A percentile compares a stretch with the other conserved stretches of the same genome.
phyloP scores from a whole-genome alignment of 2,797 vertebrate species.

The Taeniopygia guttata region DNA sequence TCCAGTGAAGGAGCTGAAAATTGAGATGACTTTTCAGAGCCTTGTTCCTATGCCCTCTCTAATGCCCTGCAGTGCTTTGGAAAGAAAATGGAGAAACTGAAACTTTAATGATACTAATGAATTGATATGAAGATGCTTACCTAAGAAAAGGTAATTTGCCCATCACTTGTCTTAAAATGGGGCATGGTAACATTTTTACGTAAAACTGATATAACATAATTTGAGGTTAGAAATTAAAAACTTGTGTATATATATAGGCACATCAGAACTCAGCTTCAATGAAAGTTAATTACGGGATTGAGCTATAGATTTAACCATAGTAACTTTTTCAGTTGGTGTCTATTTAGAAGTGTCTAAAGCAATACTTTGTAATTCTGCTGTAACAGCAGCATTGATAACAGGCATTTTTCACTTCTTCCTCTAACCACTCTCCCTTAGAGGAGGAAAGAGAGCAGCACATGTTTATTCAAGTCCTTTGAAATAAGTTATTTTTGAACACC shows the following conservation, averaged over 20 bases:
- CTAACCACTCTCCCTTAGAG: background rate
- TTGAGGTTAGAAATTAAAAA: background rate
- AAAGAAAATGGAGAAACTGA: background rate
- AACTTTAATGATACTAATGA: background rate
- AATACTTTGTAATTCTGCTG: background rate
- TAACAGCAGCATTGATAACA: background rate
- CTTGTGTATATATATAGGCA: background rate
- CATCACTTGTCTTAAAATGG: background rate
- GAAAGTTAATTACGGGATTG: background rate
- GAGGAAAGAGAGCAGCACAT: background rate
- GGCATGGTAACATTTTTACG: background rate
- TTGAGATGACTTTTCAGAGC: background rate
- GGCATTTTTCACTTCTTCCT: background rate
- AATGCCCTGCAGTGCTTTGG: background rate
- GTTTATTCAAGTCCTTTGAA: constrained; percentile 10
- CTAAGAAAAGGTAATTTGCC: background rate
- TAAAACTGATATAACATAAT: background rate
- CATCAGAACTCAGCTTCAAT: background rate
- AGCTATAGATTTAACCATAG: background rate
- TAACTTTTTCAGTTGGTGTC: background rate
- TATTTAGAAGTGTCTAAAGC: background rate
- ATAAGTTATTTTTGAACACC: background rate
- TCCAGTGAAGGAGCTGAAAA: background rate
- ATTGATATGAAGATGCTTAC: background rate
- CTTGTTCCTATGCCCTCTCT: background rate